phyloP scores from a whole-genome alignment of 2,797 vertebrate species.

The Heteromormyrus szaboi region DNA sequence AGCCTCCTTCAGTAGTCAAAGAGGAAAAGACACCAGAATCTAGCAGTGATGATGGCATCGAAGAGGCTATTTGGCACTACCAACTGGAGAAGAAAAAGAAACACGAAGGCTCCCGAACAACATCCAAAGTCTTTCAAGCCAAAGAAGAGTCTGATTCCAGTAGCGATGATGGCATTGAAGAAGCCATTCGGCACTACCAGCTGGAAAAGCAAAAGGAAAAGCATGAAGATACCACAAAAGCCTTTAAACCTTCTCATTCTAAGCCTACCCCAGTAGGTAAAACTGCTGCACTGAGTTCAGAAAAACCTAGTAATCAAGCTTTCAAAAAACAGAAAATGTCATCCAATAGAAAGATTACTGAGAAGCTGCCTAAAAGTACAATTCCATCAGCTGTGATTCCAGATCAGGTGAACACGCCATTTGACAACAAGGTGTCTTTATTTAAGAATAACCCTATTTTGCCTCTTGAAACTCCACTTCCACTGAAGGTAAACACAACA shows the following conservation, averaged over 20 bases:
- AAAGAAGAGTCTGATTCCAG: conserved; percentile 68
- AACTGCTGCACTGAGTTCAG: conserved; percentile 27
- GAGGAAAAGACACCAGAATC: conserved; percentile 56
- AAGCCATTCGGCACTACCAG: conserved; percentile 89
- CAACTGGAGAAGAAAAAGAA: conserved; percentile 66
- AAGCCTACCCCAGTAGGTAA: conserved; percentile 37
- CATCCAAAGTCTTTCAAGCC: background rate
- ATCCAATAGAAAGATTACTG: conserved; percentile 57
- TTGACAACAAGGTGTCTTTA: conserved; percentile 35
- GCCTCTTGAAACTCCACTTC: conserved; percentile 37
- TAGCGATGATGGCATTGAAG: conserved; percentile 92
- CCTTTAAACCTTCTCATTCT: conserved; percentile 31
- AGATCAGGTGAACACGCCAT: conserved; percentile 27
- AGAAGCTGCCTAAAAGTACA: conserved; percentile 37
- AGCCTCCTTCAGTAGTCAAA: conserved; percentile 32
- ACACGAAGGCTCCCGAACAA: conserved; percentile 20
- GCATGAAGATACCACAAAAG: conserved; percentile 33
- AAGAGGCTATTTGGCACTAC: conserved; percentile 76
- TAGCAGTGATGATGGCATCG: conserved; percentile 75
- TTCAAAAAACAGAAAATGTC: conserved; percentile 48
- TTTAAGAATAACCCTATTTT: conserved; percentile 40
- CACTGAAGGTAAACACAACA: conserved; percentile 71
- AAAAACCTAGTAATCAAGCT: conserved; percentile 46
- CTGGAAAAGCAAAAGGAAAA: conserved; percentile 68
- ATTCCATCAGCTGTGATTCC: conserved; percentile 20